phyloP scores from a whole-genome alignment of 2,888 invertebrate genomes.

The Malacosoma neustria region DNA sequence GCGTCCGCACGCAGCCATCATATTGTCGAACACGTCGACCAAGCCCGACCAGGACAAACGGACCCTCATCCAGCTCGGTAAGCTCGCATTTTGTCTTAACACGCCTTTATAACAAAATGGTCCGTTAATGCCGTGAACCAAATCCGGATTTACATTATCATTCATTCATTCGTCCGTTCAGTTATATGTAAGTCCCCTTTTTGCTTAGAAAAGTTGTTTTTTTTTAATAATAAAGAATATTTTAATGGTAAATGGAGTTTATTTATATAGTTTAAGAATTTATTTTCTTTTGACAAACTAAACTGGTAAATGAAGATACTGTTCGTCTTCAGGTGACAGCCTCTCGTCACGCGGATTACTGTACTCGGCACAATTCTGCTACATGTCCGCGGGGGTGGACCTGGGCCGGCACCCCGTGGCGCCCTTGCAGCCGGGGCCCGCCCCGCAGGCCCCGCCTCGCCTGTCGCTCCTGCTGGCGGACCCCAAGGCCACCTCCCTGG shows the following conservation, averaged over 20 bases:
- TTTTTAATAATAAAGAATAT: too few species aligned
- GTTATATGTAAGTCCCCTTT: too few species aligned
- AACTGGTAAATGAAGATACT: too few species aligned
- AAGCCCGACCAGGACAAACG: conserved; percentile 85
- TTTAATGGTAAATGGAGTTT: too few species aligned
- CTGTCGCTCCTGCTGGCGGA: conserved; percentile 88
- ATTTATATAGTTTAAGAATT: too few species aligned
- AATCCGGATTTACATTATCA: too few species aligned
- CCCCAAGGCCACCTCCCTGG: conserved; percentile 76
- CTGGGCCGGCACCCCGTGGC: conserved; percentile 62
- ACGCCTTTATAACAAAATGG: too few species aligned
- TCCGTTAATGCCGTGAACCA: too few species aligned
- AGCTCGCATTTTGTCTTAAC: conserved; percentile 11
- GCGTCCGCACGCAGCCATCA: conserved; percentile 97
- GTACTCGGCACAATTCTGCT: conserved; percentile 96
- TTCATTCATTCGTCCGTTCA: too few species aligned
- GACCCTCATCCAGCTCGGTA: conserved; percentile 82
- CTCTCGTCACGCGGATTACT: conserved; percentile 84
- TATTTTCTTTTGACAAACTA: too few species aligned
- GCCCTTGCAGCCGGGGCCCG: conserved; percentile 32
- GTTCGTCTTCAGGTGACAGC: conserved; percentile 81
- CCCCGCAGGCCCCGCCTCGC: conserved; percentile 51
- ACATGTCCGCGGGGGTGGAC: conserved; percentile 87
- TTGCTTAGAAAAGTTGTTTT: too few species aligned
- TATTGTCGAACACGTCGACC: conserved; percentile 88